phyloP scores from a whole-genome alignment of 2,797 vertebrate genomes.

The Pogonophryne albipinna region DNA sequence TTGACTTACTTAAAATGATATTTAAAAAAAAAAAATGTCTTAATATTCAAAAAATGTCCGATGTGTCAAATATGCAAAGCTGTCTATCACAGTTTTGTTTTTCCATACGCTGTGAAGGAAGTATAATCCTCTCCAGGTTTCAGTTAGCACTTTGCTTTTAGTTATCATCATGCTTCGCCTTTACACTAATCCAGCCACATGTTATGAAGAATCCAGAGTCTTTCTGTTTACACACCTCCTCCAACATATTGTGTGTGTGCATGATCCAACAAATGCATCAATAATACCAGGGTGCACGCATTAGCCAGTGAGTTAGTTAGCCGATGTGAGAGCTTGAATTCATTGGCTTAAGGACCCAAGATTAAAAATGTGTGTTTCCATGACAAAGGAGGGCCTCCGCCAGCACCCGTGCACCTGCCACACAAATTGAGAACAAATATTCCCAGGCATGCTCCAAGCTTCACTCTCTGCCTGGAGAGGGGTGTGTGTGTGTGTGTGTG shows the following conservation, averaged over 20 bases:
- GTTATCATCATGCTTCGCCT: slow-evolving; percentile 18
- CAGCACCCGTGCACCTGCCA: slow-evolving; percentile 61
- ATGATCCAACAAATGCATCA: slow-evolving; percentile 31
- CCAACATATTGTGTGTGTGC: slow-evolving; percentile 2
- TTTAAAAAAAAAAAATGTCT: not conserved
- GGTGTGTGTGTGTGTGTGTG: slow-evolving; percentile 41
- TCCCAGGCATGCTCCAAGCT: slow-evolving; percentile 76
- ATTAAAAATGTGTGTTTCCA: slow-evolving; percentile 83
- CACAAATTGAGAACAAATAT: slow-evolving; percentile 80
- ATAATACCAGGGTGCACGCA: slow-evolving; percentile 43
- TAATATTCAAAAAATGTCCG: slow-evolving; percentile 6
- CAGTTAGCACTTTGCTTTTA: slow-evolving; percentile 41
- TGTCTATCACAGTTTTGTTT: not conserved
- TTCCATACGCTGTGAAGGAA: slow-evolving; percentile 10
- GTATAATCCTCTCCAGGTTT: slow-evolving; percentile 24
- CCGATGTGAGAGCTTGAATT: slow-evolving; percentile 56
- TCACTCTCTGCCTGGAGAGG: slow-evolving; percentile 61
- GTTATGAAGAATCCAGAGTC: slow-evolving; percentile 35
- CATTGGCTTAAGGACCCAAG: slow-evolving; percentile 67
- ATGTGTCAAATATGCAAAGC: slow-evolving; percentile 17
- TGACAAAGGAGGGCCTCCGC: slow-evolving; percentile 79
- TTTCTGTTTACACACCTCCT: slow-evolving; percentile 40
- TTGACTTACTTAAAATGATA: slow-evolving; percentile 8
- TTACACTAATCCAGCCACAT: slow-evolving; percentile 16
- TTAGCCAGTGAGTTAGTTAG: slow-evolving; percentile 61